These are phyloP conservation scores for Tadarida brasiliensis DNA, from an alignment of 2,797 vertebrate species.

Conservation along the genomic window DNA sequence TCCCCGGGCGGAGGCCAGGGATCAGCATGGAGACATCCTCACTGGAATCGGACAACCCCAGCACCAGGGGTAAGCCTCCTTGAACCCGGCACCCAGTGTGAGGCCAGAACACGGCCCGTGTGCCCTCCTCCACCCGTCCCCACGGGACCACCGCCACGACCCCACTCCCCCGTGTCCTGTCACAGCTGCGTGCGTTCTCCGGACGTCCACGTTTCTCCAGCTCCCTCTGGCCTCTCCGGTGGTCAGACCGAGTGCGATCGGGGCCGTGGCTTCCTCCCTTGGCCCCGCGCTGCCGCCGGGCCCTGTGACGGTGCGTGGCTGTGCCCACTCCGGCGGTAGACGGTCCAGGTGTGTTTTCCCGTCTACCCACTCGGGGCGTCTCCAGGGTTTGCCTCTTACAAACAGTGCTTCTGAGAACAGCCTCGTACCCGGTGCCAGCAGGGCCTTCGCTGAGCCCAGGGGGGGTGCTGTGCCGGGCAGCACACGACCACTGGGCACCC, in stretches of 20 bases:
- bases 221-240: background rate
- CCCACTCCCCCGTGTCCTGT: accelerated
- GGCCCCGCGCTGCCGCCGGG: accelerated
- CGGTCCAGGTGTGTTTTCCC: background rate
- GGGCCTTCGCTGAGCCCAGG: background rate
- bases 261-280: background rate
- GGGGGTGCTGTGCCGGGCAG: background rate
- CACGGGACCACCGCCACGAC: accelerated
- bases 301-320: accelerated
- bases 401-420: background rate
- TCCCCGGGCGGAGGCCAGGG: background rate
- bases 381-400: background rate
- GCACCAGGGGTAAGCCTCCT: accelerated
- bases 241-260: accelerated
- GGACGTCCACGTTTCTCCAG: background rate
- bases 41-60: accelerated
- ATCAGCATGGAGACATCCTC: accelerated
- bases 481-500: background rate
- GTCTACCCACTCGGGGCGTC: accelerated
- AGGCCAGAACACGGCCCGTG: accelerated
- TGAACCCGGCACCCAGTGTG: accelerated
- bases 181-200: accelerated
- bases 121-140: background rate
- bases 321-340: background rate
- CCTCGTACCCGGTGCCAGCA: background rate